These are phyloP conservation scores for Pachydiplax longipennis DNA, from an alignment of 2,888 invertebrate genomes.

Conservation along the genomic window DNA sequence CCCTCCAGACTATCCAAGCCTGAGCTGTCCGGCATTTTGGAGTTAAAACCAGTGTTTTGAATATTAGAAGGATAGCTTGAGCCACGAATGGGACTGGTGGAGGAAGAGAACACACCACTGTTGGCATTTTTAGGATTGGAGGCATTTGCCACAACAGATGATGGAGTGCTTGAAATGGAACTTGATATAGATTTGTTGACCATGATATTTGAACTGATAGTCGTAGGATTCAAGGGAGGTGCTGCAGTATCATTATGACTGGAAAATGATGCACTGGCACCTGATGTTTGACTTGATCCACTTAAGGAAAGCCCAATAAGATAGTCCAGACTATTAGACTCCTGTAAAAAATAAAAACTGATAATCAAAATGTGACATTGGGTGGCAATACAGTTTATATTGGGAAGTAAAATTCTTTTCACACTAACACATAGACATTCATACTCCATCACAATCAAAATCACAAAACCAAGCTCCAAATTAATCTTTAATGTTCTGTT, in stretches of 20 bases:
- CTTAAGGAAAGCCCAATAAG: conserved; percentile 16
- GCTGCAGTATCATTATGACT: neutral
- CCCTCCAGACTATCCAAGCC: conserved; percentile 13
- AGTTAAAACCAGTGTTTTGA: neutral
- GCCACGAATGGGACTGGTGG: neutral
- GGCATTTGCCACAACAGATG: neutral
- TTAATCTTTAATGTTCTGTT: too few relatives aligned
- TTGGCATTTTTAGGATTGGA: neutral
- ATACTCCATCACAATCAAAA: too few relatives aligned
- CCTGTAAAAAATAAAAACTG: neutral
- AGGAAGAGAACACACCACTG: neutral
- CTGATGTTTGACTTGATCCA: neutral
- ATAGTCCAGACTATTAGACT: neutral
- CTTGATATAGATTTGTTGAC: neutral
- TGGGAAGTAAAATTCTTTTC: too few relatives aligned
- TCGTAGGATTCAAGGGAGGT: neutral
- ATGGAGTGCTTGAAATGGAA: conserved; percentile 19
- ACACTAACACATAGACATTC: too few relatives aligned
- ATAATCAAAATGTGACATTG: too few relatives aligned
- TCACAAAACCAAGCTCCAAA: too few relatives aligned
- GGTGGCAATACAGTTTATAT: too few relatives aligned
- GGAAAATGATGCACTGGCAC: neutral
- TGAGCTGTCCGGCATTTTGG: neutral
- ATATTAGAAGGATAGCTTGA: neutral
- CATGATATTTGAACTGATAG: neutral